A percentile compares a stretch with the other conserved stretches of the same genome.
Evolutionary conservation across 2,888 invertebrate genomes (phyloP).

Genomic region (Lydus trimaculatus): DNA sequence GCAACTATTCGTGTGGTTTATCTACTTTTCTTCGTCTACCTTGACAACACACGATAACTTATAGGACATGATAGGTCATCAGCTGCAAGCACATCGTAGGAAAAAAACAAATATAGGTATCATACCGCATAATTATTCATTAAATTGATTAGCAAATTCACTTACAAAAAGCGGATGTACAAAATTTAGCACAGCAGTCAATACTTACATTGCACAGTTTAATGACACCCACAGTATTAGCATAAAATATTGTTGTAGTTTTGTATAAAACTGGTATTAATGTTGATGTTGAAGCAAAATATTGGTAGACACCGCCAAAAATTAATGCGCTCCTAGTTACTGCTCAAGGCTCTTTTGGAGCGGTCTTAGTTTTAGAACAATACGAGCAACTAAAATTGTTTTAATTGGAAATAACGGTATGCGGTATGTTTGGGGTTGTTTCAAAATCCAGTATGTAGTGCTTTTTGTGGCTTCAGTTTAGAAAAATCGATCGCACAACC

Average conservation of each 20-base stretch:
- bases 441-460: too few relatives aligned
- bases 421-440: too few relatives aligned
- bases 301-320: slow-evolving; percentile 79
- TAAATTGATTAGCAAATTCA: slow-evolving; percentile 77
- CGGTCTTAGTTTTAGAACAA: too few relatives aligned
- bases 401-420: too few relatives aligned
- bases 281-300: slow-evolving; percentile 71
- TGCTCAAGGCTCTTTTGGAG: slow-evolving; percentile 77
- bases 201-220: slow-evolving; percentile 84
- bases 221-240: slow-evolving; percentile 80
- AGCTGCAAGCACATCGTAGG: too few relatives aligned
- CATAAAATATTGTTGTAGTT: slow-evolving; percentile 71
- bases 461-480: too few relatives aligned
- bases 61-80: too few relatives aligned
- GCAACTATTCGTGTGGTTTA: too few relatives aligned
- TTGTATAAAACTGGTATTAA: slow-evolving; percentile 66
- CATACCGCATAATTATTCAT: slow-evolving; percentile 69
- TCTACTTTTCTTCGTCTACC: too few relatives aligned
- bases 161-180: slow-evolving; percentile 75
- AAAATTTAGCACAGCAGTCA: slow-evolving; percentile 78
- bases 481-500: too few relatives aligned
- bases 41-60: too few relatives aligned
- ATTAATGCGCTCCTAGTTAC: slow-evolving; percentile 84
- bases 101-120: slow-evolving; percentile 51
- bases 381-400: too few relatives aligned